Conservation (phyloP, 2,113 vertebrate genomes). For the Limanda limanda region DNA sequence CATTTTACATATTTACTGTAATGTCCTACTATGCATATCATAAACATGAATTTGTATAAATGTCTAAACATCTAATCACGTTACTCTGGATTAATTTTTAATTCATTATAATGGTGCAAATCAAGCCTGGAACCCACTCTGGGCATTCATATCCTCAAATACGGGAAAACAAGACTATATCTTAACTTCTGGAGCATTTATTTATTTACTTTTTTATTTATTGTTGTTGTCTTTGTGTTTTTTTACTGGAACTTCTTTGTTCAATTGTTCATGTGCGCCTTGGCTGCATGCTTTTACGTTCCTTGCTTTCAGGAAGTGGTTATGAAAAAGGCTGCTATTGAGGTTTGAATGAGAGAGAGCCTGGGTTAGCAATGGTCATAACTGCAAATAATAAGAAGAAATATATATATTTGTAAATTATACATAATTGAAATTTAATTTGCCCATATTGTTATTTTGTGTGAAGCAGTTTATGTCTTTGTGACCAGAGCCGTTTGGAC, state of each 20-base stretch:
- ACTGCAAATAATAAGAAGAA: not conserved
- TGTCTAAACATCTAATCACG: not conserved
- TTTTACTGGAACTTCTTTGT: not conserved
- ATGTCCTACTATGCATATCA: not conserved
- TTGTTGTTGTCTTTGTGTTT: not conserved
- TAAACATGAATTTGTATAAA: not conserved
- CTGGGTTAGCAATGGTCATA: not conserved
- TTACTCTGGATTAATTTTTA: not conserved
- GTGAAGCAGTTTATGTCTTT: too few relatives aligned
- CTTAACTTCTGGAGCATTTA: not conserved
- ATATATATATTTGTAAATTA: too few relatives aligned
- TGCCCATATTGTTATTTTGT: too few relatives aligned
- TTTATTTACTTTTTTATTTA: not conserved
- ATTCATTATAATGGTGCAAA: not conserved
- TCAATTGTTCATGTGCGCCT: not conserved
- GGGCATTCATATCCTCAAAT: not conserved
- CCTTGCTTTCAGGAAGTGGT: slow-evolving; percentile 25
- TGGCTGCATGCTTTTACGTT: not conserved
- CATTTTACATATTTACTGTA: not conserved
- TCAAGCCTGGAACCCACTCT: not conserved
- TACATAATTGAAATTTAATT: too few relatives aligned
- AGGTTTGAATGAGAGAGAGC: not conserved
- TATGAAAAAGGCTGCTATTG: not conserved
- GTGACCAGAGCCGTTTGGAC: too few relatives aligned
- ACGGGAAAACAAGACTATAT: not conserved